Evolutionary conservation across 2,797 vertebrate genomes (phyloP).

Genomic region (Tragelaphus oryx): DNA sequence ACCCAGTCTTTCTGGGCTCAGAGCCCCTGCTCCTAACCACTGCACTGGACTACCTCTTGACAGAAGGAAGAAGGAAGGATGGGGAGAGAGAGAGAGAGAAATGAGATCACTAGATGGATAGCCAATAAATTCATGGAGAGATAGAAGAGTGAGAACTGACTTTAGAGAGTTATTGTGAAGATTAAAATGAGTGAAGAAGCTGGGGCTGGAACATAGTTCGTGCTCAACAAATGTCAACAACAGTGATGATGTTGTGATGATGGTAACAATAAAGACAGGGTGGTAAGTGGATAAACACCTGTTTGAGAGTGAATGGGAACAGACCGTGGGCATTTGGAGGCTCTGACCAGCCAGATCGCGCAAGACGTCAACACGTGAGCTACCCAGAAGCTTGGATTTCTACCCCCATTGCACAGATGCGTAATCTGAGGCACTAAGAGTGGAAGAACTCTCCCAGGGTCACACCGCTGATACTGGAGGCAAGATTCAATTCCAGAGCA

Average conservation of each 20-base stretch:
- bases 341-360: neutral
- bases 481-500: neutral
- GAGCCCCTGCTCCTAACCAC: neutral
- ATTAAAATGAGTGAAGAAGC: neutral
- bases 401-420: neutral
- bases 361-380: neutral
- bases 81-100: no score
- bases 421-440: neutral
- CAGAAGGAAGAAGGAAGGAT: neutral
- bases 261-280: no score
- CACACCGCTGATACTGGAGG: fast-evolving
- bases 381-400: no score
- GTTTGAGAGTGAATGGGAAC: neutral
- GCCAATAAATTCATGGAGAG: neutral
- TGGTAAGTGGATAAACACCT: fast-evolving
- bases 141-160: neutral
- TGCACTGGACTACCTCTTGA: neutral
- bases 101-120: neutral
- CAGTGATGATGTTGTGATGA: fast-evolving
- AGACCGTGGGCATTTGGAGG: neutral
- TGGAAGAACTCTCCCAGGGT: neutral
- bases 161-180: neutral
- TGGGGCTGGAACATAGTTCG: neutral
- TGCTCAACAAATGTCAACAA: neutral
- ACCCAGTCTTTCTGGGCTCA: neutral